phyloP scores from a whole-genome alignment of 1,140 invertebrate species.

The Apis laboriosa region DNA sequence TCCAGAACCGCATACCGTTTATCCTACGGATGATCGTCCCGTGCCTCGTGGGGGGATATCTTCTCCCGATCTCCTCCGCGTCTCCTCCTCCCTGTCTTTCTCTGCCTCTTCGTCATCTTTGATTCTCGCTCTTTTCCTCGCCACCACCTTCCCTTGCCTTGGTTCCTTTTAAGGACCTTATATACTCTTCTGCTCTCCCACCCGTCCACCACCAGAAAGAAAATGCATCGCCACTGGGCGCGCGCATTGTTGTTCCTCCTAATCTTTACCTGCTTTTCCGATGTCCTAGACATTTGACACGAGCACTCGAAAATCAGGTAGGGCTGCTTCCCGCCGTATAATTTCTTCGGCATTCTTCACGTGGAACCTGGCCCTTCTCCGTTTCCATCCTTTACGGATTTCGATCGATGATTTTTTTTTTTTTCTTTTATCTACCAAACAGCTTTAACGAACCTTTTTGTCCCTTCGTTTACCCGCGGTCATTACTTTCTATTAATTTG shows the following conservation, averaged over 20 bases:
- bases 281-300: constrained; percentile 54
- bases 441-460: neutral
- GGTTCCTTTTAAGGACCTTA: constrained; percentile 50
- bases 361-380: neutral
- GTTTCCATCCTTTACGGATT: constrained; percentile 2
- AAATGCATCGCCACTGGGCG: constrained; percentile 48
- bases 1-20: constrained; percentile 73
- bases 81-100: neutral
- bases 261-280: constrained; percentile 64
- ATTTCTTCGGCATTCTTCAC: neutral
- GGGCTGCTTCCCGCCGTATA: neutral
- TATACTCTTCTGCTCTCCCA: constrained; percentile 18
- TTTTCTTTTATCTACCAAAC: neutral
- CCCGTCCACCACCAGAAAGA: constrained; percentile 35
- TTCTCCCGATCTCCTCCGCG: constrained; percentile 13
- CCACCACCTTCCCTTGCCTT: neutral
- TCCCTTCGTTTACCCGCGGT: neutral
- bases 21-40: constrained; percentile 61
- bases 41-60: constrained; percentile 60
- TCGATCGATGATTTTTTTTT: neutral
- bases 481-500: neutral
- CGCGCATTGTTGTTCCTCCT: constrained; percentile 53
- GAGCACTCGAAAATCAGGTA: constrained; percentile 19
- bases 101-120: neutral
- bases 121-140: neutral